These are phyloP conservation scores for Epirrhoe alternata DNA, from an alignment of 2,888 invertebrate genomes.

Conservation along the genomic window DNA sequence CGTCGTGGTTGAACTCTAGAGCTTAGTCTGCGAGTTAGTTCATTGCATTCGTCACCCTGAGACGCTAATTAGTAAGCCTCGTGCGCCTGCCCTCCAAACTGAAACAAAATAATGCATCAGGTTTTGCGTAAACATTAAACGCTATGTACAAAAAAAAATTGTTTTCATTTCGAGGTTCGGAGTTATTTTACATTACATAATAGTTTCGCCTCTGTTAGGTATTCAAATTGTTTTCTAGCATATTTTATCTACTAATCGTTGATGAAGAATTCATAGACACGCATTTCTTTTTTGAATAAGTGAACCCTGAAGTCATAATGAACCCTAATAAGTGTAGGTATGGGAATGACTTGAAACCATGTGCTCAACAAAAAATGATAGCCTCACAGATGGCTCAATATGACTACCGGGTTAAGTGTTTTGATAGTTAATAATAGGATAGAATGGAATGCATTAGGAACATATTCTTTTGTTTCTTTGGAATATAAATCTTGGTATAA, in stretches of 20 bases:
- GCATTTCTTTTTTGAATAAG: neutral
- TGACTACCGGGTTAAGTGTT: constrained; percentile 11
- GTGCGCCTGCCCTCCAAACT: constrained; percentile 23
- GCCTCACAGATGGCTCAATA: constrained; percentile 19
- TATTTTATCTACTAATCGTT: neutral
- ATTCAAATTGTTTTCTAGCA: neutral
- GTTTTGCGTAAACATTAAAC: constrained; percentile 6
- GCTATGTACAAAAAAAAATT: neutral
- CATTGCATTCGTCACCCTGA: constrained; percentile 21
- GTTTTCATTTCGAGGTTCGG: neutral
- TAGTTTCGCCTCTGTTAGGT: neutral
- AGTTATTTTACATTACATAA: neutral
- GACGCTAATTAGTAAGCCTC: constrained; percentile 29
- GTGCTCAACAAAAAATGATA: constrained; percentile 25
- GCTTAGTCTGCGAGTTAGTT: constrained; percentile 13
- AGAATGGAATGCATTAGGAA: constrained; percentile 4
- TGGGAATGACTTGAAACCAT: constrained; percentile 19
- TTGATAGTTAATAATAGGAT: constrained; percentile 9
- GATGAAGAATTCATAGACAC: neutral
- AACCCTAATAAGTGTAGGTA: constrained; percentile 12
- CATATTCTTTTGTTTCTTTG: neutral
- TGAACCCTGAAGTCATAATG: neutral
- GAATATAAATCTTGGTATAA: neutral
- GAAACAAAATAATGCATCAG: constrained; percentile 21
- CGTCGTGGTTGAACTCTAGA: constrained; percentile 4